These are phyloP conservation scores for Drosophila saltans DNA, from an alignment of 1,140 invertebrate genomes.

Conservation along the genomic window DNA sequence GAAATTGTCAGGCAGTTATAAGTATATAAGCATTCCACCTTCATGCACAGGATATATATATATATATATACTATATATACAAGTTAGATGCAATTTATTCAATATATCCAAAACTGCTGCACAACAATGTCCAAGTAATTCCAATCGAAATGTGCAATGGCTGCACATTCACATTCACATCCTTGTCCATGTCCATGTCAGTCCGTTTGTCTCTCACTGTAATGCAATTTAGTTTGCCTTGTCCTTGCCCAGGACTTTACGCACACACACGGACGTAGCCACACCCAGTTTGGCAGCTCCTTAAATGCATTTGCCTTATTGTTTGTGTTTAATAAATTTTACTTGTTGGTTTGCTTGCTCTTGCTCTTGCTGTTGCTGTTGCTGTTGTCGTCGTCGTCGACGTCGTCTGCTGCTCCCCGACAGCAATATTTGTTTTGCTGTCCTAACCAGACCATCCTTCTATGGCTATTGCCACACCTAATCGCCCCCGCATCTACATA, in stretches of 20 bases:
- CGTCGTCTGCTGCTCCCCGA: slow-evolving; percentile 36
- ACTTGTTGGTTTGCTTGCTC: slow-evolving; percentile 59
- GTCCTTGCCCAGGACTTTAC: slow-evolving; percentile 44
- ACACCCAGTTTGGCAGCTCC: slow-evolving; percentile 55
- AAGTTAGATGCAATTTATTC: slow-evolving; percentile 43
- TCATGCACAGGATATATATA: slow-evolving; percentile 19
- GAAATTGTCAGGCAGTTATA: slow-evolving; percentile 39
- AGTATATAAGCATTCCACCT: slow-evolving; percentile 23
- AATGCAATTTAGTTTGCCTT: slow-evolving; percentile 81
- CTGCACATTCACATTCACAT: slow-evolving; percentile 43
- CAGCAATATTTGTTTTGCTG: slow-evolving; percentile 78
- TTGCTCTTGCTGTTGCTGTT: background rate
- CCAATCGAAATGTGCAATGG: slow-evolving; percentile 76
- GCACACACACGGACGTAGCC: slow-evolving; percentile 5
- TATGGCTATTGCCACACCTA: slow-evolving; percentile 2
- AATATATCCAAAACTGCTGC: slow-evolving; percentile 44
- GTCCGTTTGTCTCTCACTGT: slow-evolving; percentile 52
- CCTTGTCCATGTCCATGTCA: slow-evolving; percentile 52
- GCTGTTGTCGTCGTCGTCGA: background rate
- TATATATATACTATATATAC: slow-evolving; percentile 1
- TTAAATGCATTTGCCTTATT: slow-evolving; percentile 80
- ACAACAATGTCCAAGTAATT: slow-evolving; percentile 45
- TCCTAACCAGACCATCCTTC: slow-evolving; percentile 48
- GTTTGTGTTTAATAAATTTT: slow-evolving; percentile 82
- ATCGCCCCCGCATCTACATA: slow-evolving; percentile 23